A percentile compares a stretch with the other conserved stretches of the same genome.
These are phyloP conservation scores for Apocrypta bakeri DNA, from an alignment of 1,140 invertebrate species.

Conservation along the genomic window DNA sequence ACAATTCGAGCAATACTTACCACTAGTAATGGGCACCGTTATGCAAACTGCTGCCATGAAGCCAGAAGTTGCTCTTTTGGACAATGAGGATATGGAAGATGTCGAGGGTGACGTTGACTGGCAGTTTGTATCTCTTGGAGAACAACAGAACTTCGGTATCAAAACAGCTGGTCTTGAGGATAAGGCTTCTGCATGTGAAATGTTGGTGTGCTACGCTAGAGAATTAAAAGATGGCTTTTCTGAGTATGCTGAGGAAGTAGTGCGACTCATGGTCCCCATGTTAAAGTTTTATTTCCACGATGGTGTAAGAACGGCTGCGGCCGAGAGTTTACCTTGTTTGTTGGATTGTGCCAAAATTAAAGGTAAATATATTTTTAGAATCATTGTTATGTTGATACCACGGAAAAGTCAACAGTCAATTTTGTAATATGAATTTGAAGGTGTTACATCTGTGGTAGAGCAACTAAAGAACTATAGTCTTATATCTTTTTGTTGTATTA, in stretches of 20 bases:
- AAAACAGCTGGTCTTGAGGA: conserved; percentile 96
- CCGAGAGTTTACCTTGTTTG: conserved; percentile 95
- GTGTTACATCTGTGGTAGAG: conserved; percentile 69
- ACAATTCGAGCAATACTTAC: conserved; percentile 97
- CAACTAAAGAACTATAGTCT: conserved; percentile 54
- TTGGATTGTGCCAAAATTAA: conserved; percentile 94
- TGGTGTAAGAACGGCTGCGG: conserved; percentile 92
- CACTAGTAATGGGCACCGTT: conserved; percentile 97
- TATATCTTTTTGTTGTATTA: conserved; percentile 61
- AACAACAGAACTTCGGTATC: conserved; percentile 96
- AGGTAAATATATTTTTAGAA: conserved; percentile 70
- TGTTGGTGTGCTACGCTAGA: conserved; percentile 98
- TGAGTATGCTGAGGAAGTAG: conserved; percentile 94
- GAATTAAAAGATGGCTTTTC: conserved; percentile 98
- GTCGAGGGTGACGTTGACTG: conserved; percentile 95
- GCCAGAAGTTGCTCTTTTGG: conserved; percentile 96
- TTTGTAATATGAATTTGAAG: conserved; percentile 55
- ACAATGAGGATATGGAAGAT: conserved; percentile 92
- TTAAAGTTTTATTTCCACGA: conserved; percentile 99
- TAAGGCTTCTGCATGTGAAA: conserved; percentile 98
- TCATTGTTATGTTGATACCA: neutral
- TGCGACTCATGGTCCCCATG: conserved; percentile 96
- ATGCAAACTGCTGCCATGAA: conserved; percentile 96
- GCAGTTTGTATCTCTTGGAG: conserved; percentile 97
- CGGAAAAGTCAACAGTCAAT: conserved; percentile 26